phyloP scores from a whole-genome alignment of 2,888 invertebrate species.

The Drosophila anomelani region DNA sequence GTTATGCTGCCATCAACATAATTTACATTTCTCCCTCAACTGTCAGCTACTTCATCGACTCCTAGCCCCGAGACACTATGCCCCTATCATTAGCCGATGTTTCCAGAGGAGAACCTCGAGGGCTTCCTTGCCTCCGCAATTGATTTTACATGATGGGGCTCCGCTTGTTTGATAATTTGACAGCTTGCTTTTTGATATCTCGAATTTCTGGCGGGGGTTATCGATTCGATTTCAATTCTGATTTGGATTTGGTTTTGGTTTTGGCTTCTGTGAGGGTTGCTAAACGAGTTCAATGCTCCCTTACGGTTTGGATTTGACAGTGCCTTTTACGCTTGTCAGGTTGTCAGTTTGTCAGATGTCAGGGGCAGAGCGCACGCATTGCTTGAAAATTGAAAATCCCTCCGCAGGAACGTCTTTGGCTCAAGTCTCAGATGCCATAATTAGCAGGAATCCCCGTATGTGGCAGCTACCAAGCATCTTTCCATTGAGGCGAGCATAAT shows the following conservation, averaged over 20 bases:
- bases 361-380: constrained; percentile 30
- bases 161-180: constrained; percentile 70
- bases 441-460: constrained; percentile 48
- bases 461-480: constrained; percentile 17
- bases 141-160: constrained; percentile 38
- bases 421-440: constrained; percentile 40
- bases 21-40: constrained; percentile 45
- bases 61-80: constrained; percentile 16
- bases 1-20: constrained; percentile 46
- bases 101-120: constrained; percentile 32
- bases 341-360: constrained; percentile 67
- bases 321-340: constrained; percentile 56
- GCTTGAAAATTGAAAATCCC: constrained; percentile 48
- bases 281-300: constrained; percentile 69
- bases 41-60: constrained; percentile 33
- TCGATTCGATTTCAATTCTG: constrained; percentile 56
- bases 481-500: constrained; percentile 34
- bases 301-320: constrained; percentile 53
- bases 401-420: constrained; percentile 14
- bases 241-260: constrained; percentile 29
- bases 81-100: constrained; percentile 75
- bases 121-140: constrained; percentile 30
- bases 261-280: constrained; percentile 30
- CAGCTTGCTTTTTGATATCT: constrained; percentile 74
- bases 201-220: constrained; percentile 59